phyloP scores from a whole-genome alignment of 2,113 vertebrate genomes.

The Baryphthengus martii region DNA sequence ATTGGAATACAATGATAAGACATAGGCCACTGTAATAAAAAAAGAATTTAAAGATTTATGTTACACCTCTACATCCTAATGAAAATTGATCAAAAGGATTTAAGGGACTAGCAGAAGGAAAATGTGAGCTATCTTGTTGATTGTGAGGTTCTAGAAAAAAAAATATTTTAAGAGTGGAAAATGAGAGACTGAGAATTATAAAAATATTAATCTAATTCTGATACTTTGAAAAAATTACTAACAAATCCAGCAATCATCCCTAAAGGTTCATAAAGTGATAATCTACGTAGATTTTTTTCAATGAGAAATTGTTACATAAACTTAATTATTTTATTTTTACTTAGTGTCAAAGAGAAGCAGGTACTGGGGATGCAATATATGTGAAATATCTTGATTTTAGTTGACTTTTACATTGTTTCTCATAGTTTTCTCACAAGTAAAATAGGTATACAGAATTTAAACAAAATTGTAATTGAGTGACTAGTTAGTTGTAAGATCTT shows the following conservation, averaged over 20 bases:
- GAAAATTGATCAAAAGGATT: background rate
- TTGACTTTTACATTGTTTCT: background rate
- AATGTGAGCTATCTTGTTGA: background rate
- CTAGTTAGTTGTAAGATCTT: background rate
- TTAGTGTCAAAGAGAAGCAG: background rate
- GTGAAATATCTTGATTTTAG: background rate
- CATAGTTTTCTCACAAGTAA: background rate
- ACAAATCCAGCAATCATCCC: background rate
- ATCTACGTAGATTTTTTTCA: background rate
- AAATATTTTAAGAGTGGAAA: background rate
- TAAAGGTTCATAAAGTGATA: background rate
- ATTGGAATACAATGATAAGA: background rate
- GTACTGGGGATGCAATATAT: background rate
- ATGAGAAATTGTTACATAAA: background rate
- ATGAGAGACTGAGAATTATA: background rate
- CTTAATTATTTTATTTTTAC: background rate
- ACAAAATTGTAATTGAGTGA: background rate
- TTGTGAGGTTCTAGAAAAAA: background rate
- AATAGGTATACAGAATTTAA: background rate
- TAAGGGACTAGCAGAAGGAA: background rate
- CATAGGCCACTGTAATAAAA: rapidly evolving
- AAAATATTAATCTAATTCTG: background rate
- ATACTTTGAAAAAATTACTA: background rate
- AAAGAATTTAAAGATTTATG: background rate
- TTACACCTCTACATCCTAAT: background rate